phyloP scores from a whole-genome alignment of 2,113 vertebrate species.

The Capra hircus region DNA sequence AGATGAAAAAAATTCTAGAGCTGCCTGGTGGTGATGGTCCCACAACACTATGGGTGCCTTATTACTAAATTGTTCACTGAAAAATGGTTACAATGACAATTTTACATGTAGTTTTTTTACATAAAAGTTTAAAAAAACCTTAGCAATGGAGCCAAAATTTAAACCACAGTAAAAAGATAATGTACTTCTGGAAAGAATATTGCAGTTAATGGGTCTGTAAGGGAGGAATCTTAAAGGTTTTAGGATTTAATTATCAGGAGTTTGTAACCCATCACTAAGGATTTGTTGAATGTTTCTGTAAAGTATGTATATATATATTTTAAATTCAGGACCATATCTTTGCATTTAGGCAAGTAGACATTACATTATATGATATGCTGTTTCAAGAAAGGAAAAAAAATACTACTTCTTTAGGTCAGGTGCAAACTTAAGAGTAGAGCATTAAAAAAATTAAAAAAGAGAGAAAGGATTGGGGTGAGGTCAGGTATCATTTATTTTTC shows the following conservation, averaged over 20 bases:
- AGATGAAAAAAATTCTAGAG: background rate
- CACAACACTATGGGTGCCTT: background rate
- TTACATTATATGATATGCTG: background rate
- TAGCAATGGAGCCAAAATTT: background rate
- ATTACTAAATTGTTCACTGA: background rate
- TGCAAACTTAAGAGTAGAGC: background rate
- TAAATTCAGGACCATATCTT: background rate
- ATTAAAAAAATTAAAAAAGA: background rate
- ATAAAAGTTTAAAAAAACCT: background rate
- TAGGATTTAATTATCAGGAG: background rate
- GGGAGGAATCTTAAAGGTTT: background rate
- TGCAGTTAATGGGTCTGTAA: background rate
- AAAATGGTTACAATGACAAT: background rate
- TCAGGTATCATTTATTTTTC: background rate
- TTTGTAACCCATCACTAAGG: background rate
- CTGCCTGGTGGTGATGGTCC: background rate
- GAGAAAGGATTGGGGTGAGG: background rate
- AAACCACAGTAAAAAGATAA: background rate
- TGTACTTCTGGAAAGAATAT: background rate
- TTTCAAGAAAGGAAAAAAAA: background rate
- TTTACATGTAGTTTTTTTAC: background rate
- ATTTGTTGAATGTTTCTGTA: background rate
- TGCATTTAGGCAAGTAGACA: background rate
- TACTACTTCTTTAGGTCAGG: background rate
- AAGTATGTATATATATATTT: background rate